phyloP scores from a whole-genome alignment of 2,797 vertebrate species.

The Cossypha niveicapilla region DNA sequence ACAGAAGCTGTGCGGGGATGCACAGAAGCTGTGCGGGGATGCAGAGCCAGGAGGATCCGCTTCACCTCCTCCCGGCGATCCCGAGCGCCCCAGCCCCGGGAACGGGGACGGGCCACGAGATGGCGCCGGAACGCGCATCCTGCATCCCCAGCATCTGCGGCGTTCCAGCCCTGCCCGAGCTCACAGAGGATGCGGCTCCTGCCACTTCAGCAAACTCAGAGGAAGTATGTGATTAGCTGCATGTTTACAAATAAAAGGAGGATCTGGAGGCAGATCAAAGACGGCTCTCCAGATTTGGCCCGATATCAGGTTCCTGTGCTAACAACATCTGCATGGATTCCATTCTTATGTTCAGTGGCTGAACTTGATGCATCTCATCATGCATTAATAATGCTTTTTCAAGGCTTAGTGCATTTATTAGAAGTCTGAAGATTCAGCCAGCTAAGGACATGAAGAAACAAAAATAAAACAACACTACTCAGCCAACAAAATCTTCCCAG shows the following conservation, averaged over 20 bases:
- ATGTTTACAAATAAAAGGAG: slow-evolving; percentile 51
- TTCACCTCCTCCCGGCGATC: not conserved
- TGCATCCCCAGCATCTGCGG: not conserved
- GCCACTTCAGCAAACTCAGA: slow-evolving; percentile 24
- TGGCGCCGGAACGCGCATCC: slow-evolving; percentile 2
- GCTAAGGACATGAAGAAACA: not conserved
- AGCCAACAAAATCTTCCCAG: not conserved
- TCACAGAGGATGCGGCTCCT: not conserved
- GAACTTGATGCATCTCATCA: not conserved
- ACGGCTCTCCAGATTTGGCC: not conserved
- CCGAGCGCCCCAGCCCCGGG: not conserved
- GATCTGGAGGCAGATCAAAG: slow-evolving; percentile 35
- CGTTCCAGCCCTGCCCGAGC: not conserved
- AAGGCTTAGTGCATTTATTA: not conserved
- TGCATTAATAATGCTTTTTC: not conserved
- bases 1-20: not conserved
- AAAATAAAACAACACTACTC: not conserved
- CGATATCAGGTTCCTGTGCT: not conserved
- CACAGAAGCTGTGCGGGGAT: not conserved
- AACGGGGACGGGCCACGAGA: not conserved
- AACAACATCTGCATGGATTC: not conserved
- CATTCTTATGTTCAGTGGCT: not conserved
- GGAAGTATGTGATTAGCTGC: slow-evolving; percentile 34
- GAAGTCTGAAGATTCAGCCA: not conserved
- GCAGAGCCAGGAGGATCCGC: not conserved